A percentile compares a stretch with the other conserved stretches of the same genome.
These are phyloP conservation scores for Ranitomeya variabilis DNA, from an alignment of 2,113 vertebrate genomes.

Conservation along the genomic window DNA sequence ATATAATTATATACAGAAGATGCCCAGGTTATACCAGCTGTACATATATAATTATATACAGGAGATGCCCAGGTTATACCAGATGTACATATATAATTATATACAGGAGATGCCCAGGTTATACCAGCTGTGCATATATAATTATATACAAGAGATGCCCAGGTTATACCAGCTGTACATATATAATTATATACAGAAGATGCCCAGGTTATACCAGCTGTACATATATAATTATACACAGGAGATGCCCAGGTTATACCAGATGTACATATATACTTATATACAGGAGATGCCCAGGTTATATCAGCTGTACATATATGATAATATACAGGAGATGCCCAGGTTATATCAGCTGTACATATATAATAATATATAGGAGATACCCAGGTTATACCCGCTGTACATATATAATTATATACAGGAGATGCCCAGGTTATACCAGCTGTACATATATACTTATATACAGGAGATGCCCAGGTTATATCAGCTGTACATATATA, in stretches of 20 bases:
- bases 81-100: background rate
- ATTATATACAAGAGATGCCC: too few relatives aligned
- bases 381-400: background rate
- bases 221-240: too few relatives aligned
- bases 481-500: background rate
- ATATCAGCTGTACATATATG: background rate
- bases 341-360: background rate
- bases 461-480: background rate
- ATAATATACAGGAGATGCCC: too few relatives aligned
- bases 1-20: too few relatives aligned
- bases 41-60: too few relatives aligned
- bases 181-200: too few relatives aligned
- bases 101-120: background rate
- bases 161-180: too few relatives aligned
- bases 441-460: background rate
- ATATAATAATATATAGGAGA: too few relatives aligned
- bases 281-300: background rate
- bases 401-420: too few relatives aligned
- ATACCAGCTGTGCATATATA: background rate
- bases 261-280: background rate
- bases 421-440: background rate
- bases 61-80: background rate
- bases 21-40: background rate
- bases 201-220: background rate
- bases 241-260: background rate